phyloP scores from a whole-genome alignment of 2,113 vertebrate species.

The Sinocyclocheilus grahami region DNA sequence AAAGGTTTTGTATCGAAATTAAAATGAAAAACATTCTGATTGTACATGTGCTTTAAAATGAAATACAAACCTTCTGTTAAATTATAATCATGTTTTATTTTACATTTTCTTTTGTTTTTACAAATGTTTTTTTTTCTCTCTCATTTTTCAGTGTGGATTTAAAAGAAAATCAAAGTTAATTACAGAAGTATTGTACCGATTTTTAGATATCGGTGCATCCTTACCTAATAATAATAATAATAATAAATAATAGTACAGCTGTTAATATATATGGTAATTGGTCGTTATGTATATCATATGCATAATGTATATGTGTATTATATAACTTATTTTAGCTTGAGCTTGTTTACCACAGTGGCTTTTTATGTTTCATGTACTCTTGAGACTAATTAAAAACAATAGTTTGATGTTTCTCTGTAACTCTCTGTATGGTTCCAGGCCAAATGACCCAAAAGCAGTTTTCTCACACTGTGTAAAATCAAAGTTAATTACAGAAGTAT shows the following conservation, averaged over 20 bases:
- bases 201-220: not conserved
- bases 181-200: not conserved
- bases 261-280: not conserved
- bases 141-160: too few relatives aligned
- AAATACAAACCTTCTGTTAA: not conserved
- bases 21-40: not conserved
- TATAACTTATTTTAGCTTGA: not conserved
- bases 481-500: not conserved
- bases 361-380: not conserved
- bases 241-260: not conserved
- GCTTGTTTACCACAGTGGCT: not conserved
- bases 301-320: not conserved
- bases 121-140: too few relatives aligned
- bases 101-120: not conserved
- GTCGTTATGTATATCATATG: not conserved
- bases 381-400: slow-evolving; percentile 13
- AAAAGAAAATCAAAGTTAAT: not conserved
- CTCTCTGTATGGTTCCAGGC: not conserved
- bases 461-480: too few relatives aligned
- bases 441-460: not conserved
- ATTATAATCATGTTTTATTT: not conserved
- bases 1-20: not conserved
- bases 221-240: not conserved
- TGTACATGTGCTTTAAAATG: not conserved
- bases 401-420: not conserved